Conservation (phyloP, 2,797 vertebrate species). For the Acridotheres tristis region DNA sequence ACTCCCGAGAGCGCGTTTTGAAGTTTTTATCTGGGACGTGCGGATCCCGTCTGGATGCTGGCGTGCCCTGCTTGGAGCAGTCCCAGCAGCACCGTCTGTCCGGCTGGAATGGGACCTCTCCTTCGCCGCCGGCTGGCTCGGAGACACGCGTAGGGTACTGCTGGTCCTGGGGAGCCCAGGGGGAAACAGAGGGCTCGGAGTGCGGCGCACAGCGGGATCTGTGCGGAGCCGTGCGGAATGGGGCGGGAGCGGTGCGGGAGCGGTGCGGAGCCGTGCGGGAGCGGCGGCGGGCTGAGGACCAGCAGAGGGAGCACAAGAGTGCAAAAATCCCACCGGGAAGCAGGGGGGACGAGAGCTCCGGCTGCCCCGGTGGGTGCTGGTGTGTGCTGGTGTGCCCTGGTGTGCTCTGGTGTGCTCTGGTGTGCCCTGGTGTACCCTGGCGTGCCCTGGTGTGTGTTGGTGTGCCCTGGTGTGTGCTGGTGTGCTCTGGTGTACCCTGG, state of each 20-base stretch:
- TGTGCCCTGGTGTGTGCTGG: too few relatives aligned
- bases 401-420: too few relatives aligned
- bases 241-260: background rate
- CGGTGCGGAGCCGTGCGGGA: background rate
- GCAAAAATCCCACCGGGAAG: background rate
- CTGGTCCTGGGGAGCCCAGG: background rate
- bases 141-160: background rate
- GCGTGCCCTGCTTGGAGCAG: background rate
- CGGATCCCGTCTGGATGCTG: background rate
- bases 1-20: rapidly evolving
- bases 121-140: background rate
- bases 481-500: too few relatives aligned
- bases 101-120: background rate
- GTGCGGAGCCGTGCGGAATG: background rate
- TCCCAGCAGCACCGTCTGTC: background rate
- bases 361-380: background rate
- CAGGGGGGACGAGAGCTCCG: background rate
- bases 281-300: background rate
- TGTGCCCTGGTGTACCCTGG: too few relatives aligned
- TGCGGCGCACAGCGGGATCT: background rate
- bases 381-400: too few relatives aligned
- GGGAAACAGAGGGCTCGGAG: background rate
- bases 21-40: background rate
- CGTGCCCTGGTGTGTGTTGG: too few relatives aligned
- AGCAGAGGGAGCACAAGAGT: conserved; percentile 65